These are phyloP conservation scores for Hoplias malabaricus DNA, from an alignment of 2,113 vertebrate species.

Conservation along the genomic window DNA sequence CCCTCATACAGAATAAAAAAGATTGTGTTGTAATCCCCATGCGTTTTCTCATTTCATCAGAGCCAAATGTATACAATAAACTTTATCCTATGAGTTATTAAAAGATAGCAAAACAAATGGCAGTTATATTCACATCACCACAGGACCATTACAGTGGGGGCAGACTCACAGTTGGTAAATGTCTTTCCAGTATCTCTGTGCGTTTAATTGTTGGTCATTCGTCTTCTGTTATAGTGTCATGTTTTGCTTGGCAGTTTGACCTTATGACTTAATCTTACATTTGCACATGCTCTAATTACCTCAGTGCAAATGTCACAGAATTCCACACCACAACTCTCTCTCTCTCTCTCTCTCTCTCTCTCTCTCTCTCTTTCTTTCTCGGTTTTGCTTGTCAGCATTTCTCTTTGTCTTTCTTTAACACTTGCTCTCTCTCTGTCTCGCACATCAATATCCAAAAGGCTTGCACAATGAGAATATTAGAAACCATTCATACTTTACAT, in stretches of 20 bases:
- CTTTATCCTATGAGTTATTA: background rate
- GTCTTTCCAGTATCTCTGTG: conserved; percentile 15
- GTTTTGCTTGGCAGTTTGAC: conserved; percentile 11
- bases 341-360: background rate
- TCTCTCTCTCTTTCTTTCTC: background rate
- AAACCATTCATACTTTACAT: conserved; percentile 7
- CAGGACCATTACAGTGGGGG: background rate
- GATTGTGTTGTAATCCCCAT: too few relatives aligned
- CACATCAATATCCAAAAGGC: background rate
- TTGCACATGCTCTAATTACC: conserved; percentile 22
- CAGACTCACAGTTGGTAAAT: background rate
- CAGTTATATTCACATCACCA: background rate
- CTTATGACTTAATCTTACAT: conserved; percentile 41
- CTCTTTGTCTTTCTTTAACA: conserved; percentile 44
- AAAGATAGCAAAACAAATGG: background rate
- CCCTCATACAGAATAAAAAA: background rate
- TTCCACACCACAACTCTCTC: background rate
- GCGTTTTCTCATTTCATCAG: too few relatives aligned
- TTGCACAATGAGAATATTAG: conserved; percentile 18
- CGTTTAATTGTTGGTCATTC: conserved; percentile 17
- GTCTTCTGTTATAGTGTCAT: conserved; percentile 21
- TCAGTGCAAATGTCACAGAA: conserved; percentile 5
- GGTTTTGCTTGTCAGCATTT: too few relatives aligned
- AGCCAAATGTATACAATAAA: too few relatives aligned
- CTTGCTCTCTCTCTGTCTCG: background rate